Base-by-base conservation (phyloP, 1,140 invertebrate genomes). In the Heliconius congener region DNA sequence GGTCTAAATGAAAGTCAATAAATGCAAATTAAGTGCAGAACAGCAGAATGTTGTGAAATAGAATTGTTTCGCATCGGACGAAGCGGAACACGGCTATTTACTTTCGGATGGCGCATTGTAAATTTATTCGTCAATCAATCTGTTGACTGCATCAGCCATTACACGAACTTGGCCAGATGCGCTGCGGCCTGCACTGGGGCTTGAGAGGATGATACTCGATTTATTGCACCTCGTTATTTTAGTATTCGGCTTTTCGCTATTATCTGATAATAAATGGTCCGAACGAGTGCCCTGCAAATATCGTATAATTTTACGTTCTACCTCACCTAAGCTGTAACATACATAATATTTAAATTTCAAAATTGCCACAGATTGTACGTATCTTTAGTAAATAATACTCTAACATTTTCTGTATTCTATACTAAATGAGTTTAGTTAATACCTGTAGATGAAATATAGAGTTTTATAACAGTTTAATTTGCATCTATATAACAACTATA, bases 111-210 rank as follows among this genome's bases (percentile, higher is more conserved):
- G 46, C 57, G 80, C 74, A 72, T 81, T 79, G 75, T 76, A 77
- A 76, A 78, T 80, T 60, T 80, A 79, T 78, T 80, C 78, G 55
- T 57, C 80, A 80, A 78, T 84, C 76, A 82, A 84, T 79, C 75
- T 82, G 78, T 79, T 80, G 80, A 76, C 71, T 79, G 79, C 74
- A 57, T 39, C 55, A 39, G 39, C 57, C 74, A 78, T 78, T 81
- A 78, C 70, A 73, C 19, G 73, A 30, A 57, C 71, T 73, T 50
- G 55, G 30, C 71, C 74, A 76, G 70, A 82, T 76, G 78, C 73
- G 60, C 50, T 73, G 77, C 71, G 75, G 60, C 74, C 73, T 71
- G 76, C 75, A 74, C 46, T 75, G 73, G 66, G 76, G 72, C 57
- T 52, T 71, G 42, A 23, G 73, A 70, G 55, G 73, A 66, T 71